These are phyloP conservation scores for Sceloporus tristichus DNA, from an alignment of 2,113 vertebrate genomes.

Conservation along the genomic window DNA sequence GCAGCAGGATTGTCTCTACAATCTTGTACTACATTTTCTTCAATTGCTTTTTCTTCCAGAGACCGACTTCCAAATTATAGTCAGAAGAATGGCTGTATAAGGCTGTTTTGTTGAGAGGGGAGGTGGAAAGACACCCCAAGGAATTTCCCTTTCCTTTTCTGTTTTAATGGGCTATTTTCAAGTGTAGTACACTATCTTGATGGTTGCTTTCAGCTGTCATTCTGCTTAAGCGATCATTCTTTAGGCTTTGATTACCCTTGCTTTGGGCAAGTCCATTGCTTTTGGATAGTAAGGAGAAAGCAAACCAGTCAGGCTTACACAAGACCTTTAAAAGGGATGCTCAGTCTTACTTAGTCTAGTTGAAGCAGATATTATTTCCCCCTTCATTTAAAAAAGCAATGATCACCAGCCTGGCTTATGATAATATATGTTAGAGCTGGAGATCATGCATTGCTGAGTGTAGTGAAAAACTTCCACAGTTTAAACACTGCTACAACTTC, in stretches of 20 bases:
- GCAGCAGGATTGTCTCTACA: not conserved
- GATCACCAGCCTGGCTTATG: constrained; percentile 25
- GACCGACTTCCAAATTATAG: constrained; percentile 25
- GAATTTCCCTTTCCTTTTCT: constrained; percentile 35
- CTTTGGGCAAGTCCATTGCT: constrained; percentile 65
- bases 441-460: too few relatives aligned
- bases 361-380: constrained; percentile 45
- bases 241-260: constrained; percentile 65
- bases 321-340: constrained; percentile 56
- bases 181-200: constrained; percentile 20
- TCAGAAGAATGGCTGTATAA: constrained; percentile 18
- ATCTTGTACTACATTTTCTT: constrained; percentile 33
- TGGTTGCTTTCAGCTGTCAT: constrained; percentile 55
- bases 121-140: not conserved
- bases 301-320: constrained; percentile 61
- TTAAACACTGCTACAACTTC: too few relatives aligned
- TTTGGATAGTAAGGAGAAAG: constrained; percentile 57
- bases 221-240: constrained; percentile 63
- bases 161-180: constrained; percentile 47
- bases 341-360: constrained; percentile 53
- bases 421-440: constrained; percentile 31
- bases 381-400: constrained; percentile 3
- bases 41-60: constrained; percentile 11
- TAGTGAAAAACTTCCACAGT: too few relatives aligned
- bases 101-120: not conserved